A percentile compares a stretch with the other conserved stretches of the same genome.
These are phyloP conservation scores for Tenthredo amoena DNA, from an alignment of 2,888 invertebrate species.

Conservation along the genomic window DNA sequence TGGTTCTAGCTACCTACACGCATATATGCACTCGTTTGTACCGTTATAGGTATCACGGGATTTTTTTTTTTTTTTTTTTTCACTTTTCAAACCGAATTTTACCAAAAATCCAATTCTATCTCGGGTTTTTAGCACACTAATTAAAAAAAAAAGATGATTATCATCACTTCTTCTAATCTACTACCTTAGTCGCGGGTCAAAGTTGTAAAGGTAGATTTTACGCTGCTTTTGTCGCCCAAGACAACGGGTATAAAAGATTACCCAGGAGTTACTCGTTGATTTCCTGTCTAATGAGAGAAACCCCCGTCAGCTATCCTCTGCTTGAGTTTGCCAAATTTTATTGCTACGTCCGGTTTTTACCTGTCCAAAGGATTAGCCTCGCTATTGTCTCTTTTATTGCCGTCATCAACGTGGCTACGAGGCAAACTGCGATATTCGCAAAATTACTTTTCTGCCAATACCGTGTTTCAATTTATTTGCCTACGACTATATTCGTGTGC, in stretches of 20 bases:
- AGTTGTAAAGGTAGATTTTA: background rate
- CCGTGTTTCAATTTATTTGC: background rate
- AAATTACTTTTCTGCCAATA: background rate
- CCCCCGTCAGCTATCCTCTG: background rate
- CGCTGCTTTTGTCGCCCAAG: background rate
- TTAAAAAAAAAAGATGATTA: background rate
- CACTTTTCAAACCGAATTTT: background rate
- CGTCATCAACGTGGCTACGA: constrained; percentile 13
- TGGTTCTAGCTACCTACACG: background rate
- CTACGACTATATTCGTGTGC: background rate
- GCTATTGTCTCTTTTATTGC: constrained; percentile 28
- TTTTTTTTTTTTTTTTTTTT: background rate
- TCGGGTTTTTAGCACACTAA: background rate
- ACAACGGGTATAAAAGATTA: constrained; percentile 20
- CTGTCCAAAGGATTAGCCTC: constrained; percentile 14
- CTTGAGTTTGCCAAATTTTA: constrained; percentile 14
- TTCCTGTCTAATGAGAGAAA: constrained; percentile 26
- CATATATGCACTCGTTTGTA: background rate
- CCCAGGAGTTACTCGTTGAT: constrained; percentile 22
- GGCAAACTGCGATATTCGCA: background rate
- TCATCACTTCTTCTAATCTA: background rate
- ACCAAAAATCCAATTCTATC: background rate
- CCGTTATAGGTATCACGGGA: background rate
- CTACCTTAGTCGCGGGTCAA: background rate
- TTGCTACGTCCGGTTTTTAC: constrained; percentile 42